Percentiles rank a stretch among this genome's conserved stretches.
Evolutionary conservation across 1,140 invertebrate genomes (phyloP).

Genomic region (Caenorhabditis tropicalis): DNA sequence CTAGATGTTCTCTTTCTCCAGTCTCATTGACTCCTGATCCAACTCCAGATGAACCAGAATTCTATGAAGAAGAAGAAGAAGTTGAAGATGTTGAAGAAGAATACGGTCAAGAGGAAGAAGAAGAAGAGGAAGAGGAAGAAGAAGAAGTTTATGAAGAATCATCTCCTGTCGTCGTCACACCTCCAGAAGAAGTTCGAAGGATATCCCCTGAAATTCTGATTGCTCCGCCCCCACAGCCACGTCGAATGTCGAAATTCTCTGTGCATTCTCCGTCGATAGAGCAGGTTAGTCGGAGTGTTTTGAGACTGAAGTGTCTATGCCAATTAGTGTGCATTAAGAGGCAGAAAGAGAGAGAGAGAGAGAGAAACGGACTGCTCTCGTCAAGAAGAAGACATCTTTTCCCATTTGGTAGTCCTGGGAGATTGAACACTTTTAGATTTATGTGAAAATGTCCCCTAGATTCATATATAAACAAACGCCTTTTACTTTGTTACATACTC

Average conservation of each 20-base stretch:
- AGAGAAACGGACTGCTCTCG: too few relatives aligned
- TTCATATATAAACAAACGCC: too few relatives aligned
- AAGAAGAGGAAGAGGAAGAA: neutral
- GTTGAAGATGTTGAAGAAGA: neutral
- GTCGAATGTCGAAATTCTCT: conserved; percentile 4
- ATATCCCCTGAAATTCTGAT: conserved; percentile 1
- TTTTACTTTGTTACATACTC: too few relatives aligned
- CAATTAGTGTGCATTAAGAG: conserved; percentile 5
- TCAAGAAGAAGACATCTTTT: too few relatives aligned
- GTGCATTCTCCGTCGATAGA: conserved; percentile 26
- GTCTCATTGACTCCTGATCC: neutral
- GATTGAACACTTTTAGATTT: too few relatives aligned
- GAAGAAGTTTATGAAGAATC: neutral
- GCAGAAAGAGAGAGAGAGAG: too few relatives aligned
- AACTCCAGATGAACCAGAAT: conserved; percentile 10
- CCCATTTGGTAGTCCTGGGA: too few relatives aligned
- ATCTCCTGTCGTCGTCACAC: neutral
- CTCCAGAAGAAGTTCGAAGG: neutral
- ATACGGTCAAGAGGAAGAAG: neutral
- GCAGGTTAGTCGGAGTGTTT: neutral
- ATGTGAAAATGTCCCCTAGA: too few relatives aligned
- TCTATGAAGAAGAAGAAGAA: conserved; percentile 5
- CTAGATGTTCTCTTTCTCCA: conserved; percentile 2
- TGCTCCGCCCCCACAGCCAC: conserved; percentile 3
- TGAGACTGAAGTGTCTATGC: neutral